A percentile compares a stretch with the other conserved stretches of the same genome.
These are phyloP conservation scores for Uloborus plumipes DNA, from an alignment of 2,888 invertebrate genomes.

Conservation along the genomic window DNA sequence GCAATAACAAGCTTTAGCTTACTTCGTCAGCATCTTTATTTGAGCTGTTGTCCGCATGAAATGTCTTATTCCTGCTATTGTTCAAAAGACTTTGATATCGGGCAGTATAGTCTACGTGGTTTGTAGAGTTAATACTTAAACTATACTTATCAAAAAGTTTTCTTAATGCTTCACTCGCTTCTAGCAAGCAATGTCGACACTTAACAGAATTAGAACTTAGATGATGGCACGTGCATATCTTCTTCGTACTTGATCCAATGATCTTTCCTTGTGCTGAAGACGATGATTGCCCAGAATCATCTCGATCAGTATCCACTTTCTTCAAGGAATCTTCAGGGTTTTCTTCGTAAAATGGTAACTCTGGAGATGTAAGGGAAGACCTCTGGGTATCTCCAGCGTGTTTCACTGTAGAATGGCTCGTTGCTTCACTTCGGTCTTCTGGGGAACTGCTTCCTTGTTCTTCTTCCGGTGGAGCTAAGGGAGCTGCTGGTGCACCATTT, in stretches of 20 bases:
- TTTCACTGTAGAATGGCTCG: conserved; percentile 45
- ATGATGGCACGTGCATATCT: conserved; percentile 50
- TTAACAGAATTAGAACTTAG: conserved; percentile 42
- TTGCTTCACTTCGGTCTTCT: conserved; percentile 48
- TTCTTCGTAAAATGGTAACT: conserved; percentile 40
- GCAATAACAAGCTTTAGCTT: neutral
- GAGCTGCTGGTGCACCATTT: neutral
- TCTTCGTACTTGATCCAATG: neutral
- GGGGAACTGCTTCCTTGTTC: conserved; percentile 53
- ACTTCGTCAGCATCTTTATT: conserved; percentile 31
- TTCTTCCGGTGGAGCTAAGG: conserved; percentile 17
- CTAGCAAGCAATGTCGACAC: conserved; percentile 52
- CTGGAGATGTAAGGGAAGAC: conserved; percentile 39
- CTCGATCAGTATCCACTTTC: conserved; percentile 42
- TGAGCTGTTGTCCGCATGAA: conserved; percentile 4
- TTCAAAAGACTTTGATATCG: conserved; percentile 54
- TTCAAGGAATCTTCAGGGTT: conserved; percentile 23
- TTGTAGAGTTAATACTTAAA: conserved; percentile 45
- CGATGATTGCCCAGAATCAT: conserved; percentile 52
- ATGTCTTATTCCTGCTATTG: conserved; percentile 28
- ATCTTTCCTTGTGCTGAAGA: conserved; percentile 41
- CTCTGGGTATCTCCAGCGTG: conserved; percentile 28
- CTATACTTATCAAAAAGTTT: conserved; percentile 58
- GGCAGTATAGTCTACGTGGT: conserved; percentile 39
- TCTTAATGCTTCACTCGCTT: conserved; percentile 56